phyloP scores from a whole-genome alignment of 2,888 invertebrate genomes.

The Deilephila porcellus region DNA sequence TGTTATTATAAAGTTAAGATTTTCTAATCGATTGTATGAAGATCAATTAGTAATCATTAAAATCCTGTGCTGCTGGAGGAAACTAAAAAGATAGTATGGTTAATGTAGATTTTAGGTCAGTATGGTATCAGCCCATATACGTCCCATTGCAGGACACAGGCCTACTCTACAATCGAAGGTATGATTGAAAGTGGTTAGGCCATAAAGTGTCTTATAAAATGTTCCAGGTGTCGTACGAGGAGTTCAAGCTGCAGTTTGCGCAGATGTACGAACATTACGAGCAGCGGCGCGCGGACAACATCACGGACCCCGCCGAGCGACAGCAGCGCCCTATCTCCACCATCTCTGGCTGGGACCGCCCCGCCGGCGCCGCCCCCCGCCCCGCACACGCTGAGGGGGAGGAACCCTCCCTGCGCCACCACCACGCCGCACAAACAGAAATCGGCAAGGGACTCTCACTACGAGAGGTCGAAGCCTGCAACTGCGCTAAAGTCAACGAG shows the following conservation, averaged over 20 bases:
- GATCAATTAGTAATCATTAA: no score
- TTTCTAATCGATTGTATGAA: no score
- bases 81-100: background rate
- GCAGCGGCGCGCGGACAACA: slow-evolving; percentile 96
- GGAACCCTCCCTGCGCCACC: slow-evolving; percentile 37
- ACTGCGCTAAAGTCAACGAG: slow-evolving; percentile 57
- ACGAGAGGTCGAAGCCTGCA: slow-evolving; percentile 75
- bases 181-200: no score
- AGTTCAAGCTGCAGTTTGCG: slow-evolving; percentile 98
- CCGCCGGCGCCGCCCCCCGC: slow-evolving; percentile 51
- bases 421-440: slow-evolving; percentile 80
- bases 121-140: no score
- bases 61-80: no score
- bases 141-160: no score
- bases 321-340: slow-evolving; percentile 97
- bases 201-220: background rate
- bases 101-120: background rate
- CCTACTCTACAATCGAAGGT: no score
- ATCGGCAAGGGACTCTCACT: slow-evolving; percentile 75
- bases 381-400: background rate
- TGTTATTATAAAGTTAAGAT: background rate
- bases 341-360: slow-evolving; percentile 97
- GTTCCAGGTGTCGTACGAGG: slow-evolving; percentile 96
- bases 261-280: slow-evolving; percentile 99
- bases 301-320: slow-evolving; percentile 96